phyloP scores from a whole-genome alignment of 1,140 invertebrate genomes.

The Zophobas morio region DNA sequence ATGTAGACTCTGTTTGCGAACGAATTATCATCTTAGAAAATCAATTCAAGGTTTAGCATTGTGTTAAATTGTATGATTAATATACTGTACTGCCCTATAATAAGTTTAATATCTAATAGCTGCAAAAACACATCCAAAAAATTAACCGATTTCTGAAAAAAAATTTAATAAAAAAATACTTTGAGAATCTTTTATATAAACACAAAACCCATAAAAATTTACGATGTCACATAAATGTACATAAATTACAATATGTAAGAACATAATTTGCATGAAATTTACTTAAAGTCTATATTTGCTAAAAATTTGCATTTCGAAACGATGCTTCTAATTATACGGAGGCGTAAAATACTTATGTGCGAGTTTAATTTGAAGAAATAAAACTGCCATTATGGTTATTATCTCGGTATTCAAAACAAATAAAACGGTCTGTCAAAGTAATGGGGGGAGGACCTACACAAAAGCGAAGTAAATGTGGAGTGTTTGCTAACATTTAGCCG shows the following conservation, averaged over 20 bases:
- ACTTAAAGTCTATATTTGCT: neutral
- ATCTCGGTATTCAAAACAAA: neutral
- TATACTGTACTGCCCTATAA: too few relatives aligned
- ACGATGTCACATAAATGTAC: neutral
- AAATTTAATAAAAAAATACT: too few relatives aligned
- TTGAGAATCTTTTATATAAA: neutral
- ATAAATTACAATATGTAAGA: too few relatives aligned
- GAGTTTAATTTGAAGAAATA: slow-evolving; percentile 1
- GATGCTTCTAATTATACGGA: neutral
- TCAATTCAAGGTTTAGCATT: too few relatives aligned
- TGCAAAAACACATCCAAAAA: too few relatives aligned
- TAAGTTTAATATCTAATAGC: too few relatives aligned
- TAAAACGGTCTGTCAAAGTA: neutral
- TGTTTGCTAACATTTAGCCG: too few relatives aligned
- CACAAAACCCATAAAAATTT: neutral
- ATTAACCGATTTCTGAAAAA: too few relatives aligned
- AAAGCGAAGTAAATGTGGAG: neutral
- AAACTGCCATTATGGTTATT: neutral
- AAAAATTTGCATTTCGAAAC: neutral
- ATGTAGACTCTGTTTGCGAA: too few relatives aligned
- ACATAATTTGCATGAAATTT: too few relatives aligned
- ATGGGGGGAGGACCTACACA: slow-evolving; percentile 1
- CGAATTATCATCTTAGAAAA: too few relatives aligned
- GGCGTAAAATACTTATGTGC: neutral
- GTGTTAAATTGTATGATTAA: too few relatives aligned